Conservation (phyloP, 2,113 vertebrate genomes). For the Parus major region DNA sequence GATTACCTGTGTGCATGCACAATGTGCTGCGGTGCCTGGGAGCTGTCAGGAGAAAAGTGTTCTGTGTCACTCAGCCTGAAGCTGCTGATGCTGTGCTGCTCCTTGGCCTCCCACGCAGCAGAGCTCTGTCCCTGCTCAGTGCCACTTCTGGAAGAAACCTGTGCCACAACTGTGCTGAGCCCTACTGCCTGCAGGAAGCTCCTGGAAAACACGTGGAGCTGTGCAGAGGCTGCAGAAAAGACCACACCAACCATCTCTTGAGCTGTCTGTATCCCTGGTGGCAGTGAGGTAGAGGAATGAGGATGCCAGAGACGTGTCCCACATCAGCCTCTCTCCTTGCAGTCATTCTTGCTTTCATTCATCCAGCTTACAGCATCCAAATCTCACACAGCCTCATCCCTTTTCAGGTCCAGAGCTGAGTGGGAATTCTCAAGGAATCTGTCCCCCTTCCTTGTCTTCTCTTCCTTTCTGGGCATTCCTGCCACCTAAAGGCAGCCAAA, state of each 20-base stretch:
- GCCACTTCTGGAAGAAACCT: not conserved
- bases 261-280: not conserved
- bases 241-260: not conserved
- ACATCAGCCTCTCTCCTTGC: not conserved
- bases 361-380: not conserved
- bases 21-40: not conserved
- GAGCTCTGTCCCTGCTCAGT: not conserved
- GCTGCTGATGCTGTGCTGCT: not conserved
- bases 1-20: not conserved
- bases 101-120: not conserved
- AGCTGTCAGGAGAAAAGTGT: not conserved
- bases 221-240: not conserved
- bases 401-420: too few relatives aligned
- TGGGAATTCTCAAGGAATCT: not conserved
- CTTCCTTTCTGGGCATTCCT: not conserved
- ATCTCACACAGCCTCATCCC: not conserved
- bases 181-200: not conserved
- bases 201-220: not conserved
- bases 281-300: not conserved
- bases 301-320: rapidly evolving
- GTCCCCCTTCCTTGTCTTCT: not conserved
- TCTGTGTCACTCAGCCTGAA: not conserved
- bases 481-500: not conserved
- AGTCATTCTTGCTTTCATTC: not conserved
- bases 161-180: not conserved